phyloP scores from a whole-genome alignment of 2,888 invertebrate species.

The Tiphia femorata region DNA sequence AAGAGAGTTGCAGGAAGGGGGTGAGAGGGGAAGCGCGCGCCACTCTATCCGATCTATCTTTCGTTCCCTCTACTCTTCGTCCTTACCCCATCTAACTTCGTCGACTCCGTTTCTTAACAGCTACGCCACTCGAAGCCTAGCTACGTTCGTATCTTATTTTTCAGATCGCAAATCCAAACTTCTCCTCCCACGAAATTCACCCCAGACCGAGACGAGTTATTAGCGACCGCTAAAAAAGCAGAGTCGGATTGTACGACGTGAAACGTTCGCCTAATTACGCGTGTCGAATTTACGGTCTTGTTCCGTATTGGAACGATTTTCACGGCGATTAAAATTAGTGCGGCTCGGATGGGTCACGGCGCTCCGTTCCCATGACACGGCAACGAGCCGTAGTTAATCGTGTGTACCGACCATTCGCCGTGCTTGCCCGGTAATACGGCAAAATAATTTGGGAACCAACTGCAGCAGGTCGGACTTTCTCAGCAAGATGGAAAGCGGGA shows the following conservation, averaged over 20 bases:
- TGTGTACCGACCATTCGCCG: slow-evolving; percentile 58
- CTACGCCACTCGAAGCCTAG: not conserved
- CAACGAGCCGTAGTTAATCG: slow-evolving; percentile 62
- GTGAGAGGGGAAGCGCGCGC: slow-evolving; percentile 24
- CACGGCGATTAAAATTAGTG: slow-evolving; percentile 66
- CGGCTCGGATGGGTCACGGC: slow-evolving; percentile 34
- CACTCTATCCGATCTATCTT: slow-evolving; percentile 39
- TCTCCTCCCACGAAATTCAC: too few species aligned
- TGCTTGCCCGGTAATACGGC: slow-evolving; percentile 51
- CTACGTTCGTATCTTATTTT: too few species aligned
- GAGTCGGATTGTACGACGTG: too few species aligned
- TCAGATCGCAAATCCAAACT: too few species aligned
- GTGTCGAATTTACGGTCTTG: slow-evolving; percentile 53
- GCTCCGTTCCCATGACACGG: slow-evolving; percentile 62
- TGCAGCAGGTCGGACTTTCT: slow-evolving; percentile 43
- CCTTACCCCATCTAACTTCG: slow-evolving; percentile 2
- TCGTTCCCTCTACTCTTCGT: slow-evolving; percentile 1
- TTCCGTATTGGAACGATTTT: slow-evolving; percentile 59
- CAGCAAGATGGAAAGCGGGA: too few species aligned
- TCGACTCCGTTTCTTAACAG: not conserved
- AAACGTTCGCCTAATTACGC: slow-evolving; percentile 52
- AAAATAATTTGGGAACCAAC: slow-evolving; percentile 64
- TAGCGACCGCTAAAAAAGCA: too few species aligned
- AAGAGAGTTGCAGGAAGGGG: too few species aligned
- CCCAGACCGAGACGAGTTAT: too few species aligned